Evolutionary conservation across 2,113 vertebrate genomes (phyloP), one percentile per base, ranked within the genome.

Genomic region (Elachura formosa): DNA sequence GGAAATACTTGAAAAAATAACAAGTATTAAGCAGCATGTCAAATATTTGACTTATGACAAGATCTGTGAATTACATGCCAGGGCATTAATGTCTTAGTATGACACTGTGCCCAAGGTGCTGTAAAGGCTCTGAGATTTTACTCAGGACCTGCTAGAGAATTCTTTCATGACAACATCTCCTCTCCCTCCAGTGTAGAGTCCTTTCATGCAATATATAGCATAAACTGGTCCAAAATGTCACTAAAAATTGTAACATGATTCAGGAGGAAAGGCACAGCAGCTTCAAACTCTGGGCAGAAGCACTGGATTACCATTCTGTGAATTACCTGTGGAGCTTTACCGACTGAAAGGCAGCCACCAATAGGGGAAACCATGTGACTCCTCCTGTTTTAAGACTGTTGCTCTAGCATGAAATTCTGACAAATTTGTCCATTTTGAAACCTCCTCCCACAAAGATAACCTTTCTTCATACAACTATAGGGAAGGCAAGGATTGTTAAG

Each of bases 161-260:
- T 0, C 9, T 23, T 69, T 22, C 33, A 20, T 41, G 45, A 24
- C 20, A 72, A 9, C 20, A 56, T 4, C 6, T 49, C 31, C 16
- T 38, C 33, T 46, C 6, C 20, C 7, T 56, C 9, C 26, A 41
- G 11, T 2, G 26, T 12, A 40, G 20, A 25, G 14, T 59, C 48
- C 23, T 18, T 54, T 77, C 16, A 48, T 43, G 9, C 18, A 63
- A 41, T 19, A 48, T 7, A 31, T 6, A 34, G 16, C 11, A 41
- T 45, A 79, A 96, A 76, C n/a, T 31, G 33, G 12, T 24, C 14
- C 48, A 86, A 75, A 77, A 86, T 29, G 23, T 51, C 55, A 63
- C 25, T 61, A 26, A n/a, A 25, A 86, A 67, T 5, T 38, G 2
- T n/a, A 58, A 43, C n/a, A 40, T 0, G 0, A 33, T 20, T 52